phyloP scores from a whole-genome alignment of 2,113 vertebrate genomes.

The Abramis brama region DNA sequence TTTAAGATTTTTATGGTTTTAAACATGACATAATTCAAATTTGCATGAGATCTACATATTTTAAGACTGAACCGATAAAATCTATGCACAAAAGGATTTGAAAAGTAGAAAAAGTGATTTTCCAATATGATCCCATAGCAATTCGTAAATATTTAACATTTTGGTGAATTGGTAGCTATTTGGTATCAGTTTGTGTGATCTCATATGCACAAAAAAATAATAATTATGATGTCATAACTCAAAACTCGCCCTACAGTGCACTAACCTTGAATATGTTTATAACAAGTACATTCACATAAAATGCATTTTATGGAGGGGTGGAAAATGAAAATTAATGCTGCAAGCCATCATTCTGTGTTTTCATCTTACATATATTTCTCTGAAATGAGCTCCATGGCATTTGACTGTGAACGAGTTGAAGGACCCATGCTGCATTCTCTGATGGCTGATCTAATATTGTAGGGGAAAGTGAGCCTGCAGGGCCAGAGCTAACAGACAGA shows the following conservation, averaged over 20 bases:
- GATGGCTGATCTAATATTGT: slow-evolving; percentile 51
- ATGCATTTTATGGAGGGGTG: slow-evolving; percentile 2
- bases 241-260: background rate
- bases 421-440: slow-evolving; percentile 27
- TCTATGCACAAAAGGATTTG: background rate
- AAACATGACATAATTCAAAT: background rate
- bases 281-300: background rate
- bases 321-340: background rate
- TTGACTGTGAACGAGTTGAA: slow-evolving; percentile 42
- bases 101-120: background rate
- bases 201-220: no score
- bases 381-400: slow-evolving; percentile 15
- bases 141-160: no score
- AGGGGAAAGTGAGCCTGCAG: slow-evolving; percentile 56
- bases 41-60: background rate
- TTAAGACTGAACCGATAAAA: background rate
- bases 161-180: no score
- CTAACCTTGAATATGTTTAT: background rate
- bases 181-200: no score
- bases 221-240: no score
- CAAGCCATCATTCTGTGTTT: slow-evolving; percentile 32
- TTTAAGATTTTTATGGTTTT: background rate
- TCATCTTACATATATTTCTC: slow-evolving; percentile 25
- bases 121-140: no score
- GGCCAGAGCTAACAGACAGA: slow-evolving; percentile 48